Base-by-base conservation (phyloP, 2,888 invertebrate species). In the Nemurella pictetii region DNA sequence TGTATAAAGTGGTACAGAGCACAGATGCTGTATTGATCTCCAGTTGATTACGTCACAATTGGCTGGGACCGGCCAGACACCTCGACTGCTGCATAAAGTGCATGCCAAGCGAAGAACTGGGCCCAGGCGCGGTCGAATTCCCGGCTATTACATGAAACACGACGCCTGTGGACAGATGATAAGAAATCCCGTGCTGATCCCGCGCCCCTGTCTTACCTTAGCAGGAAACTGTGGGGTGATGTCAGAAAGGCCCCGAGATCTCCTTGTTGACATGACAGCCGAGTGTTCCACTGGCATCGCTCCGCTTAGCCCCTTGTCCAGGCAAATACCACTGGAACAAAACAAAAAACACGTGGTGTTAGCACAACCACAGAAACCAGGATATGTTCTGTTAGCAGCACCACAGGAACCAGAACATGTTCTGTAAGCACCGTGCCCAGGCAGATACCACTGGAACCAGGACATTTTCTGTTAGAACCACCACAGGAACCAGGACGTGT, bases 141-240 rank as follows among this genome's bases (percentile, higher is more conserved):
- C n/a, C n/a, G n/a, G n/a, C n/a, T n/a, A n/a, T n/a, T n/a, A n/a
- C n/a, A n/a, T n/a, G n/a, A n/a, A n/a, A n/a, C n/a, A n/a, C n/a
- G n/a, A n/a, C n/a, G n/a, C n/a, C n/a, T n/a, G n/a, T n/a, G n/a
- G n/a, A n/a, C n/a, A n/a, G n/a, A n/a, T n/a, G n/a, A n/a, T n/a
- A n/a, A n/a, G n/a, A n/a, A n/a, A n/a, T n/a, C n/a, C n/a, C n/a
- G n/a, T n/a, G n/a, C n/a, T n/a, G n/a, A n/a, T n/a, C n/a, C n/a
- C n/a, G n/a, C n/a, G n/a, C n/a, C n/a, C n/a, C n/a, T 15, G 7
- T 7, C 36, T 86, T 85, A 87, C 87, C 86, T 87, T 87, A 25
- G 87, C 87, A 55, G 86, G 86, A 84, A 87, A 87, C 85, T 88
- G 87, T 15, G 88, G 88, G 74, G 88, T 87, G 82, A 88, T 88